phyloP scores from a whole-genome alignment of 2,113 vertebrate species.

The Charadrius vociferus region DNA sequence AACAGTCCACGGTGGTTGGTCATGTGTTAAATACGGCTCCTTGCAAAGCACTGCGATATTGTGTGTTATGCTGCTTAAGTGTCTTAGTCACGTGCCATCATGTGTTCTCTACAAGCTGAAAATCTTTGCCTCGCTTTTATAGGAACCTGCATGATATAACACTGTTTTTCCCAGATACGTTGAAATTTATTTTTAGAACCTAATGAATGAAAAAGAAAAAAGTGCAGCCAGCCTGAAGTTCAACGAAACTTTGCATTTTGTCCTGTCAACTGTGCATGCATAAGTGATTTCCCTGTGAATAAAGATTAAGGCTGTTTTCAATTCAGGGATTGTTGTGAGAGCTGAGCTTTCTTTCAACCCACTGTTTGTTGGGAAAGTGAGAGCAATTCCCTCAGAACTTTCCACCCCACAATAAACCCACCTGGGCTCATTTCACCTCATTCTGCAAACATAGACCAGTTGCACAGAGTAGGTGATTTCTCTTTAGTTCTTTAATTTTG shows the following conservation, averaged over 20 bases:
- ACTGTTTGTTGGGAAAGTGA: neutral
- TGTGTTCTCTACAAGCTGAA: neutral
- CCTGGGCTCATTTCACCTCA: neutral
- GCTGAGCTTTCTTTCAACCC: neutral
- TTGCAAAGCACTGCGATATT: neutral
- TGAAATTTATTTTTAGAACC: neutral
- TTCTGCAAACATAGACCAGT: neutral
- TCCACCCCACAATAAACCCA: neutral
- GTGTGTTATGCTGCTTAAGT: neutral
- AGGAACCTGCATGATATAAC: rapidly evolving
- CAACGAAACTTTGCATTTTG: neutral
- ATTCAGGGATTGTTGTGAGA: neutral
- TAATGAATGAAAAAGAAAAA: neutral
- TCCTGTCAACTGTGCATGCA: neutral
- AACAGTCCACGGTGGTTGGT: neutral
- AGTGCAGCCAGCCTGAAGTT: neutral
- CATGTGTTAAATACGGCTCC: neutral
- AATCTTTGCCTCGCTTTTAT: neutral
- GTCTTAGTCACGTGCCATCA: neutral
- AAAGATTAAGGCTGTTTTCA: neutral
- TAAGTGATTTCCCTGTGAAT: constrained; percentile 11
- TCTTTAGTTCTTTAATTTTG: neutral
- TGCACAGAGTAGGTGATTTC: neutral
- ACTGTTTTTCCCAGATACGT: neutral
- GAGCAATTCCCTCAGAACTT: neutral